Conservation (phyloP, 2,888 invertebrate species). For the Allygus modestus region DNA sequence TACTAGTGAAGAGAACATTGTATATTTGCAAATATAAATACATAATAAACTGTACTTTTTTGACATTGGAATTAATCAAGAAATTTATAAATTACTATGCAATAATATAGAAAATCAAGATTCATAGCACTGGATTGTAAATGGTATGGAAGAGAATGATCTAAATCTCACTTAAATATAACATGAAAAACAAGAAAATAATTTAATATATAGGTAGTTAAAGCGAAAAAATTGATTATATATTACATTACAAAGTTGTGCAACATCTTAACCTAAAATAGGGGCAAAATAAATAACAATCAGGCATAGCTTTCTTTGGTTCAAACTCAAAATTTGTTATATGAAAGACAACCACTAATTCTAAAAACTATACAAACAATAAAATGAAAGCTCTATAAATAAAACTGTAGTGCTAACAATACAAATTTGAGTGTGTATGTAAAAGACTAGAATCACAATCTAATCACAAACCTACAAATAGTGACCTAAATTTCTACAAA, state of each 20-base stretch:
- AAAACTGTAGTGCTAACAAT: background rate
- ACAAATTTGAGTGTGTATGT: background rate
- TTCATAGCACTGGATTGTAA: no score
- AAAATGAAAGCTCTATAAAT: background rate
- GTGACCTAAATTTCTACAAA: background rate
- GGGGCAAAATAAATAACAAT: background rate
- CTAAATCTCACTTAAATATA: no score
- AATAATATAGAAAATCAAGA: no score
- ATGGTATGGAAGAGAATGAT: no score
- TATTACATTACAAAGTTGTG: background rate
- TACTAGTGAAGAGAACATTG: no score
- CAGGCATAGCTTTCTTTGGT: constrained; percentile 33
- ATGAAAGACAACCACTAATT: background rate
- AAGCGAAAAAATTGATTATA: no score
- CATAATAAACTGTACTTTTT: no score
- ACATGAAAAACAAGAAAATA: no score
- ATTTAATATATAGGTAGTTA: no score
- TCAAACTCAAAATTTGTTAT: background rate
- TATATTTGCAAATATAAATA: no score
- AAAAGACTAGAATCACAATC: constrained; percentile 2
- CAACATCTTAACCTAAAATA: background rate
- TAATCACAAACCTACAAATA: background rate
- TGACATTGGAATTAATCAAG: no score
- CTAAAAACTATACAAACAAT: background rate
- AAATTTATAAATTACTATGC: no score